These are phyloP conservation scores for Sebastolobus altivelis DNA, from an alignment of 2,797 vertebrate species.

Conservation along the genomic window DNA sequence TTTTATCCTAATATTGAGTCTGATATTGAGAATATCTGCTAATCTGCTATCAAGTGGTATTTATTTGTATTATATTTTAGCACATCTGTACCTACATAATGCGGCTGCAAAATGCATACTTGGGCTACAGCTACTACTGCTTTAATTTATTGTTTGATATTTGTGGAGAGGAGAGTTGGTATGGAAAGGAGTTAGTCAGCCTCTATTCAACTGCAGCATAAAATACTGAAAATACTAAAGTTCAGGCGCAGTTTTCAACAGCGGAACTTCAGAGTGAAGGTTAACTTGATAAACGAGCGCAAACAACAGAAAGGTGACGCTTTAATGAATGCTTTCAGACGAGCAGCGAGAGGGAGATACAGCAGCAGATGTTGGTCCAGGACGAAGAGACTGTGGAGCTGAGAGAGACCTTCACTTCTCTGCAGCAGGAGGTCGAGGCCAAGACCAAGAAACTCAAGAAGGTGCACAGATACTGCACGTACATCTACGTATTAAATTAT, in stretches of 20 bases:
- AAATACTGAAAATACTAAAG: not conserved
- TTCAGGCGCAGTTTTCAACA: not conserved
- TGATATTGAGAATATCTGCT: no score
- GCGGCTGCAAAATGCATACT: not conserved
- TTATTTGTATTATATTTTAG: not conserved
- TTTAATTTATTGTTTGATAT: not conserved
- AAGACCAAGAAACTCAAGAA: constrained; percentile 99
- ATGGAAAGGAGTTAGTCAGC: not conserved
- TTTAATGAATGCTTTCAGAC: constrained; percentile 60
- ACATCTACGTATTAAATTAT: not conserved
- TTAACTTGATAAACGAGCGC: fast-evolving
- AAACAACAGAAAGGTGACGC: not conserved
- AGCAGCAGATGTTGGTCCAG: constrained; percentile 84
- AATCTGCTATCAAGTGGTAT: no score
- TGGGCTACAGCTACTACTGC: no score
- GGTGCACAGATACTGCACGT: constrained; percentile 72
- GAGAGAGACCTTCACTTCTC: constrained; percentile 92
- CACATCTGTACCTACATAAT: not conserved
- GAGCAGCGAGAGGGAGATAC: constrained; percentile 81
- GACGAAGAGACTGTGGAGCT: constrained; percentile 86
- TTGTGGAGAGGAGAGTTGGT: not conserved
- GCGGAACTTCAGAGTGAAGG: not conserved
- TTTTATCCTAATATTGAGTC: no score
- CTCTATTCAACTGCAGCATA: not conserved
- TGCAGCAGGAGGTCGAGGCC: constrained; percentile 97